Conservation (phyloP, 2,113 vertebrate species). For the Poeciliopsis prolifica region DNA sequence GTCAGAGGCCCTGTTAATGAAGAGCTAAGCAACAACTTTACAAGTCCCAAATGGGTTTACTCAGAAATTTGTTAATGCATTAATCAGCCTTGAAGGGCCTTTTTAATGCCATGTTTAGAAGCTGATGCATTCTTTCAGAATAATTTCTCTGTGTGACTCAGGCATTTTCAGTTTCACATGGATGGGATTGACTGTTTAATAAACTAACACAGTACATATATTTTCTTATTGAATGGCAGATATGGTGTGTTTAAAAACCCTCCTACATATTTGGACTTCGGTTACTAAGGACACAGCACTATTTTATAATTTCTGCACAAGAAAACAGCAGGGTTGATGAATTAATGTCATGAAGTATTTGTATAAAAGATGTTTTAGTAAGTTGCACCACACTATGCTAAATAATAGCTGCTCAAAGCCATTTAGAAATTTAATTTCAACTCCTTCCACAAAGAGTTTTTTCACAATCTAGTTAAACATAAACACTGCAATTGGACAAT, state of each 20-base stretch:
- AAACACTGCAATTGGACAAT: no score
- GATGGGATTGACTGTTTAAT: background rate
- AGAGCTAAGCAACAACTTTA: conserved; percentile 2
- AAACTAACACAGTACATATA: background rate
- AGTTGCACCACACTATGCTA: background rate
- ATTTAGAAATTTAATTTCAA: background rate
- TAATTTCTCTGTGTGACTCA: background rate
- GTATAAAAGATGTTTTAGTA: background rate
- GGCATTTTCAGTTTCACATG: background rate
- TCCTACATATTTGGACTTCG: background rate
- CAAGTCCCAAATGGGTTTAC: background rate
- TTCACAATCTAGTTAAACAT: no score
- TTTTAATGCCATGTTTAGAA: background rate
- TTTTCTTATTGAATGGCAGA: background rate
- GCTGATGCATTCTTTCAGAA: background rate
- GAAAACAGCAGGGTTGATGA: background rate
- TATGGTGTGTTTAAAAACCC: background rate
- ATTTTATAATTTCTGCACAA: background rate
- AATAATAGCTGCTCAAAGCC: background rate
- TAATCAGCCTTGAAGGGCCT: background rate
- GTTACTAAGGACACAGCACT: conserved; percentile 3
- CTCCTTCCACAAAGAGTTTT: no score
- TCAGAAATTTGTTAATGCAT: background rate
- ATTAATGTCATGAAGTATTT: background rate
- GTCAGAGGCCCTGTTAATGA: conserved; percentile 4